Base-by-base conservation (phyloP, 2,888 invertebrate species). In the Monoplex corrugatus region DNA sequence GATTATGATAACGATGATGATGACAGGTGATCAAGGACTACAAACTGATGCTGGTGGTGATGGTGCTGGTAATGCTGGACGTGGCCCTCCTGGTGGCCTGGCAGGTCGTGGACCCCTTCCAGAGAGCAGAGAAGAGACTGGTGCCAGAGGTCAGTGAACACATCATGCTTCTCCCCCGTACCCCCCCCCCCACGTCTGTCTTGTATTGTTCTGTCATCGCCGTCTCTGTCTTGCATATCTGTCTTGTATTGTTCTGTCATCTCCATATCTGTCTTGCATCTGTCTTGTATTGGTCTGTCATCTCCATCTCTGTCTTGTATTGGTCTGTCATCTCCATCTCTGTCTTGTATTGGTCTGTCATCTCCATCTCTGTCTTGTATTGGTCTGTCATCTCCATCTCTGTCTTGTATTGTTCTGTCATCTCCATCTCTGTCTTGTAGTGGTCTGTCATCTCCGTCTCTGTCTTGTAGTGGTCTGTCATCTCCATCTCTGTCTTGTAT, bases 41-140 rank as follows among this genome's bases (percentile, higher is more conserved):
- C 96, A 99, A 99, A 96, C 97, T 99, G 88, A 99, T 99, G 96
- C 98, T 99, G 97, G 98, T 99, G 80, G 99, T 99, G 8, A 98
- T 98, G 0, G 98, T 99, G 1, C 96, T 99, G 85, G 96, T 99
- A 91, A 97, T 97, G 90, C 97, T 99, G 80, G 99, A 99, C 96
- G 97, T 99, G 91, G 98, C 98, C 45, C 98, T 99, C 91, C 98
- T 99, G 97, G 98, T 98, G 3, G 98, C 98, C 0, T 99, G 99
- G 99, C 99, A 99, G 96, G 97, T 99, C 88, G 97, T 99, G 40
- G 99, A 99, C 96, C 99, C 99, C 8, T 91, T 95, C 28, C 91
- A 92, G 96, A 96, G 98, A 86, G 98, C 98, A 91, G 98, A 98
- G 0, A 98, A 98, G 95, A 97, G 98, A 94, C 97, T 99, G 96